These are phyloP conservation scores for Pangasius mekongensis DNA, from an alignment of 2,797 vertebrate species.

Conservation along the genomic window DNA sequence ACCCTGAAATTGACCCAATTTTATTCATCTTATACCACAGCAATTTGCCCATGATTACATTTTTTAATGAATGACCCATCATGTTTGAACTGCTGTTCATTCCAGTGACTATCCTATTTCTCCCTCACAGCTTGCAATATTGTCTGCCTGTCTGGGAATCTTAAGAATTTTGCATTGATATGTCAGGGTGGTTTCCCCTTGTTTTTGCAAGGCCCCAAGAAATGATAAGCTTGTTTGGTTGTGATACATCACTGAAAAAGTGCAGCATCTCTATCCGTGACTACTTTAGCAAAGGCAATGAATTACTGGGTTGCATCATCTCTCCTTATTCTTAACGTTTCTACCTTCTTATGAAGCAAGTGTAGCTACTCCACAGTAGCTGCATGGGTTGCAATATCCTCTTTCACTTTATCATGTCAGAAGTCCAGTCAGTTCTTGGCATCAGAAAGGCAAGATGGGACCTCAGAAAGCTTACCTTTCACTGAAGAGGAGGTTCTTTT, in stretches of 20 bases:
- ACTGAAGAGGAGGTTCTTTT: not conserved
- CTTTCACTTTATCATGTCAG: not conserved
- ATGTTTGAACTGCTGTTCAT: not conserved
- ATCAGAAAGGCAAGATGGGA: not conserved
- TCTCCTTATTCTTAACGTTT: not conserved
- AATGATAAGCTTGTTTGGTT: not conserved
- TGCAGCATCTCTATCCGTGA: not conserved
- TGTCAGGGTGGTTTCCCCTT: not conserved
- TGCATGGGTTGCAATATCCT: not conserved
- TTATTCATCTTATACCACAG: not conserved
- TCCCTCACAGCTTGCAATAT: not conserved
- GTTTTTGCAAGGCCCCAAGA: not conserved
- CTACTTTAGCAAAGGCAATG: not conserved
- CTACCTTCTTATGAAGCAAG: not conserved
- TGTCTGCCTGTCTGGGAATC: slow-evolving; percentile 11
- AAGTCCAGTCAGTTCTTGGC: not conserved
- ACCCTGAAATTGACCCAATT: not conserved
- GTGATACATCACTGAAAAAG: not conserved
- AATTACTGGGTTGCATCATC: not conserved
- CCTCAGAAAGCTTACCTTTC: not conserved
- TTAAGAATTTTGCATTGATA: not conserved
- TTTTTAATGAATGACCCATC: not conserved
- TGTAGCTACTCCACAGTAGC: not conserved
- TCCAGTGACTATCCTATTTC: not conserved
- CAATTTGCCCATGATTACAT: not conserved